Conservation (phyloP, 2,113 vertebrate species). For the Brachionichthys hirsutus region DNA sequence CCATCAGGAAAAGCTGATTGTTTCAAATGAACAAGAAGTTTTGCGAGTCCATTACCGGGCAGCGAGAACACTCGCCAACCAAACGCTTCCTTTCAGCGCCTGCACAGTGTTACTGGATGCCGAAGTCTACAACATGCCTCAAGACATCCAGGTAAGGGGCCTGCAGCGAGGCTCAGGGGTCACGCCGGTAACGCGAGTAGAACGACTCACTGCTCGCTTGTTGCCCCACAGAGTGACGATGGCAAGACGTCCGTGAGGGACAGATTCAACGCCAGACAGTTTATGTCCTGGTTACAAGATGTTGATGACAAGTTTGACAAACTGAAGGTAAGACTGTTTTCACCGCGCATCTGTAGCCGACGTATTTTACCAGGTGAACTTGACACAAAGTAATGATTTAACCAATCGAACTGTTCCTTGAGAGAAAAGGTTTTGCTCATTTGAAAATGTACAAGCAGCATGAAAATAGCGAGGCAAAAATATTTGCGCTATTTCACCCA, state of each 20-base stretch:
- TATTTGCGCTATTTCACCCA: too few relatives aligned
- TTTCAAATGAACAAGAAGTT: slow-evolving; percentile 98
- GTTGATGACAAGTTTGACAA: slow-evolving; percentile 99
- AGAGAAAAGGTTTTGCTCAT: too few relatives aligned
- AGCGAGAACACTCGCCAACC: slow-evolving; percentile 94
- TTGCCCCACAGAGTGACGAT: slow-evolving; percentile 85
- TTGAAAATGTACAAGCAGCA: too few relatives aligned
- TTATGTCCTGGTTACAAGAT: slow-evolving; percentile 99
- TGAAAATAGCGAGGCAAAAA: too few relatives aligned
- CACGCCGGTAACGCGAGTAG: too few relatives aligned
- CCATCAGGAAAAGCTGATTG: slow-evolving; percentile 93
- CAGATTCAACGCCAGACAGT: slow-evolving; percentile 95
- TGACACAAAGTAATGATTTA: too few relatives aligned
- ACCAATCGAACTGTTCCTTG: too few relatives aligned
- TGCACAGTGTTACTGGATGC: slow-evolving; percentile 96
- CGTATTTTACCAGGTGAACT: too few relatives aligned
- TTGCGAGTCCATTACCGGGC: slow-evolving; percentile 95
- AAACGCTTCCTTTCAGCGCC: slow-evolving; percentile 96
- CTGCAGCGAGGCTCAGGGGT: too few relatives aligned
- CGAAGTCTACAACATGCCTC: slow-evolving; percentile 96
- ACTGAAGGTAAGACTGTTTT: slow-evolving; percentile 84
- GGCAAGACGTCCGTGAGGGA: slow-evolving; percentile 96
- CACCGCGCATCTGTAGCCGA: too few relatives aligned
- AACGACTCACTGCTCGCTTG: slow-evolving; percentile 1
- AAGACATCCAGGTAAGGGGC: slow-evolving; percentile 88